Base-by-base conservation (phyloP, 2,888 invertebrate species). In the Geophilus truncorum region DNA sequence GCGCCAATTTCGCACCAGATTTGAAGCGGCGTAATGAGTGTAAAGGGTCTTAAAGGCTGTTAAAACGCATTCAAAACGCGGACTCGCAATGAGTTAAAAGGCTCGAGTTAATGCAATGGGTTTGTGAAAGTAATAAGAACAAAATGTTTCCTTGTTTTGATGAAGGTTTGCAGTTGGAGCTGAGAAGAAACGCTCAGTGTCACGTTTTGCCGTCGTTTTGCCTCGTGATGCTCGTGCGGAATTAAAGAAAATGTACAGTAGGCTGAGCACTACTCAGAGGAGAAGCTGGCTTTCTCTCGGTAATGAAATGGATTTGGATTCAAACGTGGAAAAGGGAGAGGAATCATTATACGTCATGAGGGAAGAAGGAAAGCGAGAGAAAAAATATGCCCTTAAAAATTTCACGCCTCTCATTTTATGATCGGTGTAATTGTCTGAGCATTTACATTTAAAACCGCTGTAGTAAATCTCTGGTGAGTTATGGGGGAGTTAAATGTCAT, bases 111-210 rank as follows among this genome's bases (percentile, higher is more conserved):
- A 62, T 62, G 57, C 57, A 62, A 62, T 21, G 57, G 21, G 23
- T 62, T 62, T 62, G 57, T 62, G 57, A 62, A 62, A 62, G 57
- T 62, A 62, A 62, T 62, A 62, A 62, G 57, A 62, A 62, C 57
- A 62, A 62, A 62, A 62, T 62, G 57, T 62, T 62, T 62, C 57
- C 57, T 23, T 62, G 57, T 62, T 62, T 62, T 62, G 21, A 62
- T 62, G 57, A 62, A 62, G 21, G 57, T 10, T 6, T 18, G 57
- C n/a, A 21, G 21, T 23, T 21, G 57, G 21, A 3, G 21, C n/a
- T 10, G n/a, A 62, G 57, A 62, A 62, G 57, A 62, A 23, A 62
- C 57, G 57, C 10, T 23, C 21, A 62, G 57, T 62, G 57, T 62
- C 57, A 62, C 57, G 57, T 62, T 62, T 62, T 62, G 57, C 57